Conservation (phyloP, 2,113 vertebrate genomes). For the Daphoenositta chrysoptera region DNA sequence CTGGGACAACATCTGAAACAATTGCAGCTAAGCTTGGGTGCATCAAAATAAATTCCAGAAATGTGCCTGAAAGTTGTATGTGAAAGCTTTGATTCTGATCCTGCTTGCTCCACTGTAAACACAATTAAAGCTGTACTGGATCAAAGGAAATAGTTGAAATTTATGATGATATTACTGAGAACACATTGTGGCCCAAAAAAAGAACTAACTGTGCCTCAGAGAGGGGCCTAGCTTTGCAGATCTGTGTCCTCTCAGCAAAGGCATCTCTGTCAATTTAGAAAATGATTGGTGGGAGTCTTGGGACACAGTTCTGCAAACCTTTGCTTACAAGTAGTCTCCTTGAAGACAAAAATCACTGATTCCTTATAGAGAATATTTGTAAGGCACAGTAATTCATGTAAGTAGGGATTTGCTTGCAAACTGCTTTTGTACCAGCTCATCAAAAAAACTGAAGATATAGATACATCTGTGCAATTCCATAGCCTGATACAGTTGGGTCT, state of each 20-base stretch:
- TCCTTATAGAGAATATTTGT: neutral
- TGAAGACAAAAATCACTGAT: neutral
- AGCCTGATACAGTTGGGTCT: accelerated
- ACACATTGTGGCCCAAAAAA: neutral
- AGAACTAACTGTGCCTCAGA: neutral
- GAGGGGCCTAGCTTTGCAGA: neutral
- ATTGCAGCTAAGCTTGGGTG: neutral
- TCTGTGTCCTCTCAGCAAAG: neutral
- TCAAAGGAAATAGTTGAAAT: neutral
- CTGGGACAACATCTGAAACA: neutral
- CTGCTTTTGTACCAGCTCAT: neutral
- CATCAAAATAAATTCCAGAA: neutral
- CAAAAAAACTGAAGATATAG: accelerated
- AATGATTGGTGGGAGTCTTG: neutral
- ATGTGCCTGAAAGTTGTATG: neutral
- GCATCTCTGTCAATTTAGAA: neutral
- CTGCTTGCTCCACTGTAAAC: neutral
- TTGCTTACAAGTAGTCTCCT: neutral
- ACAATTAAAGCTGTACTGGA: neutral
- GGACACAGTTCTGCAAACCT: neutral
- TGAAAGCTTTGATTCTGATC: neutral
- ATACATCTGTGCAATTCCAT: neutral
- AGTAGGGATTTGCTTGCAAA: neutral
- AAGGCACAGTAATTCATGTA: neutral
- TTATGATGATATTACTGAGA: neutral